These are phyloP conservation scores for Panzeria rudis DNA, from an alignment of 2,888 invertebrate species.

Conservation along the genomic window DNA sequence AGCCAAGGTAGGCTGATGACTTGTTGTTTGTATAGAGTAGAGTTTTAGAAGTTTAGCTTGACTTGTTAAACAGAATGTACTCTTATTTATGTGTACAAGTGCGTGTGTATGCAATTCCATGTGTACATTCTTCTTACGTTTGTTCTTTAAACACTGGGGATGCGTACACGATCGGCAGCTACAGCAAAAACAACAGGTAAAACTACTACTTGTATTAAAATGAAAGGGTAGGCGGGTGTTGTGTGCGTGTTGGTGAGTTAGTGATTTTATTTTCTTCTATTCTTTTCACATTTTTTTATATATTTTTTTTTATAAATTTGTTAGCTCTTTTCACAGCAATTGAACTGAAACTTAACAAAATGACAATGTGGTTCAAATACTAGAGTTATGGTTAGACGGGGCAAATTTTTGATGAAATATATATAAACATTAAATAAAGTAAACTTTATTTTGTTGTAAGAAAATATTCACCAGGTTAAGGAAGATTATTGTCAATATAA, in stretches of 20 bases:
- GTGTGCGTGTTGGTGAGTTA: constrained; percentile 55
- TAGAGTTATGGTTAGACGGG: not conserved
- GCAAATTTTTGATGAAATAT: not conserved
- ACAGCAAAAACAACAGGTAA: constrained; percentile 57
- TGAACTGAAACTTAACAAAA: constrained; percentile 70
- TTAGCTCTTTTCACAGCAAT: constrained; percentile 63
- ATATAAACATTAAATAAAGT: not conserved
- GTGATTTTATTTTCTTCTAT: constrained; percentile 36
- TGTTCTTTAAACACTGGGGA: constrained; percentile 56
- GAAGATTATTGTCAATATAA: too few species aligned
- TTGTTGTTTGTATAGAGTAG: constrained; percentile 60
- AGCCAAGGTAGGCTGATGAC: constrained; percentile 78
- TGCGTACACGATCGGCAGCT: constrained; percentile 53
- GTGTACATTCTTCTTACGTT: constrained; percentile 22
- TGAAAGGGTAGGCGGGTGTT: constrained; percentile 65
- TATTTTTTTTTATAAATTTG: not conserved
- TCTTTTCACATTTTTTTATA: constrained; percentile 3
- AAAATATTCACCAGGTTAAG: too few species aligned
- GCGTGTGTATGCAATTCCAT: constrained; percentile 26
- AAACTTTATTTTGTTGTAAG: too few species aligned
- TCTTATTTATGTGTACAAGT: constrained; percentile 7
- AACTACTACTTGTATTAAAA: constrained; percentile 46
- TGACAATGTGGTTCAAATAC: constrained; percentile 67
- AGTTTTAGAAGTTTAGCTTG: constrained; percentile 57
- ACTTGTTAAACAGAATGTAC: constrained; percentile 67